Evolutionary conservation across 2,113 vertebrate species (phyloP), one percentile per base, ranked within the genome.

Genomic region (Nyctibius bracteatus): DNA sequence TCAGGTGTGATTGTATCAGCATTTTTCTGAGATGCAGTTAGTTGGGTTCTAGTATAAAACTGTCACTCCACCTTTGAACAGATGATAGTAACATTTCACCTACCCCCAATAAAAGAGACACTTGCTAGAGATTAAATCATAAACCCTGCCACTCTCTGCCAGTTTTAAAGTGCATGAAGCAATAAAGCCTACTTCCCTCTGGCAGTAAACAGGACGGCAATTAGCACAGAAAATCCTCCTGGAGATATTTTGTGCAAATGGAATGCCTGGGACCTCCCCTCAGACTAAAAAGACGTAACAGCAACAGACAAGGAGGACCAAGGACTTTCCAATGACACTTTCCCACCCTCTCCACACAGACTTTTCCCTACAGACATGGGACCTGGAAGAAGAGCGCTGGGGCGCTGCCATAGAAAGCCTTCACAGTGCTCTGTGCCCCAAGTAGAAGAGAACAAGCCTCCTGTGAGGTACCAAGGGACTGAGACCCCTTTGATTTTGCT

Each of bases 1-100:
- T 57, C 30, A 10, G 79, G 79, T 67, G 67, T 35, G 73, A 83
- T 79, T 79, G 77, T 70, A 77, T 97, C 97, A 97, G 97, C 97
- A 96, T 93, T 98, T 97, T 97, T 95, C 94, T 63, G 85, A 97
- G 94, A 94, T 89, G 88, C 95, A 90, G 90, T 93, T 95, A 94
- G 95, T 59, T 94, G 67, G 75, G 78, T 77, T 90, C 91, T 87
- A 83, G 94, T 67, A 91, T 78, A 91, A 95, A 93, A 63, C 88
- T 86, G 67, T 95, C 95, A 95, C 54, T 91, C 67, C 71, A 88
- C 91, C 94, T 98, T 97, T 98, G 95, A 97, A 95, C 39, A 96
- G 92, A 93, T 87, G 73, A 92, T 71, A 91, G 73, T 47, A 96
- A 81, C 65, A 75, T 79, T 95, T 91, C 88, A 86, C 92, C 91